These are phyloP conservation scores for Gadopsis bispinosus DNA, from an alignment of 2,797 vertebrate species.

Conservation along the genomic window DNA sequence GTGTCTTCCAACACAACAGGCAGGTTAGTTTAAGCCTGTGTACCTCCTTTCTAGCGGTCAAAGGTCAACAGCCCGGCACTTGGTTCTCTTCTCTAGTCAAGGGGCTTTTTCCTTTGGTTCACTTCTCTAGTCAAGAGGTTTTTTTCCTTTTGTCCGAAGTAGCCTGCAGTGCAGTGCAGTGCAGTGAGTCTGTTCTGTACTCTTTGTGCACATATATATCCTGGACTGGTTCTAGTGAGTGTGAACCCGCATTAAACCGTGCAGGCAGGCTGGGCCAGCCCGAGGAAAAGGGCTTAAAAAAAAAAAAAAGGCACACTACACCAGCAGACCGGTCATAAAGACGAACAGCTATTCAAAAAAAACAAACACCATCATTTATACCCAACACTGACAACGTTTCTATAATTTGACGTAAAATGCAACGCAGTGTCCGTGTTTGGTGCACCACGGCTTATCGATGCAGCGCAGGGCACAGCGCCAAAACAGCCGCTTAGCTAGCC, in stretches of 20 bases:
- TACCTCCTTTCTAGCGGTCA: not conserved
- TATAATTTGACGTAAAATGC: not conserved
- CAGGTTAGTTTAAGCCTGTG: not conserved
- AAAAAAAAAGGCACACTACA: no score
- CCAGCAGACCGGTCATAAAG: not conserved
- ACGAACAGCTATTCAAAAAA: no score
- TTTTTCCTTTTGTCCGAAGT: not conserved
- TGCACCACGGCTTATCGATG: conserved; percentile 19
- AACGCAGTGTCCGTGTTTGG: not conserved
- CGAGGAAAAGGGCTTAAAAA: not conserved
- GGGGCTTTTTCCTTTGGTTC: not conserved
- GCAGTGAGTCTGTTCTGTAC: not conserved
- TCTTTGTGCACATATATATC: not conserved
- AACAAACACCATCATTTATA: not conserved
- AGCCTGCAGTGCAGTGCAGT: not conserved
- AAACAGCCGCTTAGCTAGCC: conserved; percentile 29
- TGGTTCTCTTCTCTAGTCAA: not conserved
- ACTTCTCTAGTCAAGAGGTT: not conserved
- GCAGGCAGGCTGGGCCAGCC: not conserved
- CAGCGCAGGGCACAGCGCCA: conserved; percentile 21
- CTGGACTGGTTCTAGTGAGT: not conserved
- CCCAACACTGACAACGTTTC: rapidly evolving
- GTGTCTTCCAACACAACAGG: not conserved
- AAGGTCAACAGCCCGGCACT: not conserved
- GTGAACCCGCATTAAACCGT: conserved; percentile 27